phyloP scores from a whole-genome alignment of 2,888 invertebrate species.

The Spialia ferax region DNA sequence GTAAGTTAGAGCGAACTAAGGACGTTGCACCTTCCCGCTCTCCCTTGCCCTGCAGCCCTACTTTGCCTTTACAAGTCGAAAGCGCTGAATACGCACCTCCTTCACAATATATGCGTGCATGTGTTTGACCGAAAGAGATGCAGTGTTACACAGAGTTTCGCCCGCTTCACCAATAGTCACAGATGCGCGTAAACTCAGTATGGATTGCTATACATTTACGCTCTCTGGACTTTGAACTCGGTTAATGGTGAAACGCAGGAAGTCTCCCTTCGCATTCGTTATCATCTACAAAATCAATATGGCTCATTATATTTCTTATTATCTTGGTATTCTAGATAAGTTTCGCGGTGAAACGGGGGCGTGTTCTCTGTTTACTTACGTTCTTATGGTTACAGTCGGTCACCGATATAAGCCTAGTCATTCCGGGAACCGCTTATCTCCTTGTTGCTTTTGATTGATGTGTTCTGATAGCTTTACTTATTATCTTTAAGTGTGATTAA shows the following conservation, averaged over 20 bases:
- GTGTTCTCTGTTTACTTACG: conserved; percentile 50
- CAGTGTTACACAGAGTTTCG: conserved; percentile 67
- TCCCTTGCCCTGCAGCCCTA: conserved; percentile 86
- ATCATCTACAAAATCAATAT: conserved; percentile 70
- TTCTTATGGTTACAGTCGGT: conserved; percentile 37
- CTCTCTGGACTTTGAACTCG: conserved; percentile 82
- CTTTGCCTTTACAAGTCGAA: conserved; percentile 76
- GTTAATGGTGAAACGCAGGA: conserved; percentile 74
- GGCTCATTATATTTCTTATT: conserved; percentile 47
- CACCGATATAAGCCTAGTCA: conserved; percentile 14
- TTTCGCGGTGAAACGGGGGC: conserved; percentile 54
- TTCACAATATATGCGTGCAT: conserved; percentile 62
- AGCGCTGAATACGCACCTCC: conserved; percentile 67
- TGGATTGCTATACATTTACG: conserved; percentile 71
- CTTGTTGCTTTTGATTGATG: conserved; percentile 35
- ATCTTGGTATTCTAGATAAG: conserved; percentile 33
- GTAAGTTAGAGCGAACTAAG: conserved; percentile 74
- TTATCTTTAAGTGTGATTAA: conserved; percentile 31
- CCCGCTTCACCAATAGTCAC: conserved; percentile 70
- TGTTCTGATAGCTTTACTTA: conserved; percentile 25
- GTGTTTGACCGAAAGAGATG: conserved; percentile 78
- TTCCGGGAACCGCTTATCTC: conserved; percentile 34
- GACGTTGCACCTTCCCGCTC: conserved; percentile 83
- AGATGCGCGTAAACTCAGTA: conserved; percentile 73
- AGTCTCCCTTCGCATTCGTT: conserved; percentile 61